Base-by-base conservation (phyloP, 1,140 invertebrate genomes). In the Drosophila bocki region DNA sequence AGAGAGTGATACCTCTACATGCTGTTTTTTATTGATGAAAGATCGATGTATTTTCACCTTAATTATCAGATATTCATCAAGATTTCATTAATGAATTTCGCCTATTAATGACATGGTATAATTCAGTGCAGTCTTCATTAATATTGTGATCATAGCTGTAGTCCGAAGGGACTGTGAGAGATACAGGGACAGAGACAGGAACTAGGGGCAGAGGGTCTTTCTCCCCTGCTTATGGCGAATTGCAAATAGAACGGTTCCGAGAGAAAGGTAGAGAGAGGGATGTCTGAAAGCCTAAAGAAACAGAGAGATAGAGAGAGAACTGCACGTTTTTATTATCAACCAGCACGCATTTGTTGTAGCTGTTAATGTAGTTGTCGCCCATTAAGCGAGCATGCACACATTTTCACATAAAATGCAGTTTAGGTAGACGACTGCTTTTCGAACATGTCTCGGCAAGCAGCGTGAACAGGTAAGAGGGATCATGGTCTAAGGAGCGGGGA, bases 361-460 rank as follows among this genome's bases (percentile, higher is more conserved):
- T 65, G 74, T 75, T 70, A 78, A 74, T 35, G 61, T 68, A 76
- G 72, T 69, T 61, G 63, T 69, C 63, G 33, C 56, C 56, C 29
- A 29, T 60, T 19, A 44, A 37, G 26, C 41, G 39, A 59, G 44
- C 51, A 35, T 39, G 35, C 42, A 35, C 48, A 45, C 35, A 42
- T 41, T 47, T 13, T 13, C 9, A 37, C 13, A n/a, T 37, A 57
- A 45, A 48, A 63, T 83, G 56, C 61, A 68, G 35, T 50, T 26
- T 72, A 88, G 84, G 80, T 88, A 86, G 63, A n/a, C 26, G 60
- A 59, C 42, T 51, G 41, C 29, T 56, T 56, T 53, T 39, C 19
- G 48, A 64, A 32, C 83, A 83, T 88, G 83, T 87, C 85, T 53
- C 15, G 61, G 54, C 83, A 84, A 61, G 83, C 41, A 33, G 19